Conservation (phyloP, 2,888 invertebrate genomes). For the Athalia circularis region DNA sequence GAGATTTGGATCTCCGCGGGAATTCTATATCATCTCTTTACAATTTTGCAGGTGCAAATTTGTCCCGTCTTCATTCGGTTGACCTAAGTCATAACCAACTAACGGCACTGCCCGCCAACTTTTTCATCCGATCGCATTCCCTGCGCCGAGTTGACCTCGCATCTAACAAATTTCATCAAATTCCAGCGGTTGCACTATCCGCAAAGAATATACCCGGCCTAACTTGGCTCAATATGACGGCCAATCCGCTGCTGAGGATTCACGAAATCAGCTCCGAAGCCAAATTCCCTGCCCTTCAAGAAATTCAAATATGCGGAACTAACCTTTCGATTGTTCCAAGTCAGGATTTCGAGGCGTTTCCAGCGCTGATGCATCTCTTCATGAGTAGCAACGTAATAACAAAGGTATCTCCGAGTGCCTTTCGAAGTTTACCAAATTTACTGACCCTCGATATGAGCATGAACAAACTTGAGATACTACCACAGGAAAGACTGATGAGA, state of each 20-base stretch:
- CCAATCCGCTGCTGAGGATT: constrained; percentile 86
- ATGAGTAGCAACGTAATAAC: constrained; percentile 85
- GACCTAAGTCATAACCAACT: constrained; percentile 87
- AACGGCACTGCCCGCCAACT: constrained; percentile 86
- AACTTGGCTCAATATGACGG: constrained; percentile 87
- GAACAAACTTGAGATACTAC: constrained; percentile 88
- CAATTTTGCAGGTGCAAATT: constrained; percentile 85
- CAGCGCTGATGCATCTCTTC: constrained; percentile 84
- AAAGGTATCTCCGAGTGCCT: constrained; percentile 89
- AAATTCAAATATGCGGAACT: constrained; percentile 86
- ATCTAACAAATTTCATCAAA: constrained; percentile 85
- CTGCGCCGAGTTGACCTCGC: constrained; percentile 87
- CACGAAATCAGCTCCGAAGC: constrained; percentile 82
- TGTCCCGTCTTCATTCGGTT: constrained; percentile 84
- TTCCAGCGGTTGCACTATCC: constrained; percentile 86
- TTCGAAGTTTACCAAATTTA: constrained; percentile 85
- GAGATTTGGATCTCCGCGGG: constrained; percentile 83
- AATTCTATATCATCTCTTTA: constrained; percentile 85
- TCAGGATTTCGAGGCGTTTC: constrained; percentile 90
- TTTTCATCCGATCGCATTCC: constrained; percentile 84
- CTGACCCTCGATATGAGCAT: constrained; percentile 87
- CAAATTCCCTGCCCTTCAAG: constrained; percentile 86
- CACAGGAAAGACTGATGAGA: constrained; percentile 89
- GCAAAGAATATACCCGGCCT: constrained; percentile 84
- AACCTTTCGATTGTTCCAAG: constrained; percentile 89